Percentiles rank a stretch among this genome's conserved stretches.
Evolutionary conservation across 2,888 invertebrate species (phyloP).

Genomic region (Latheticus oryzae): DNA sequence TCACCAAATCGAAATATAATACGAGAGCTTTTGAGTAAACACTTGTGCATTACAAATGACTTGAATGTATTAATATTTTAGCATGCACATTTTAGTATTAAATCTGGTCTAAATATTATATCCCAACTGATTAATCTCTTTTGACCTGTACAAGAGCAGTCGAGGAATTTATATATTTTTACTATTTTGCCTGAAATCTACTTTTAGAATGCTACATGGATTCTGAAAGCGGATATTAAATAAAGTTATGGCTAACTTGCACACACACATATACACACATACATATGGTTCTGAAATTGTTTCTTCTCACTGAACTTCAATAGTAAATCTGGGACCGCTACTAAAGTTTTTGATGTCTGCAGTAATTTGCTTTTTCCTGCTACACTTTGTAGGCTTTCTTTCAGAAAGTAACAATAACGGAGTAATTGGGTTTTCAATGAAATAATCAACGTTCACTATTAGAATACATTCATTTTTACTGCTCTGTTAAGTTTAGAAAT

Average conservation of each 20-base stretch:
- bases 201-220: slow-evolving; percentile 21
- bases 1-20: slow-evolving; percentile 36
- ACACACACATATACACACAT: slow-evolving; percentile 35
- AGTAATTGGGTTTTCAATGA: too few relatives aligned
- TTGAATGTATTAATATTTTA: slow-evolving; percentile 21
- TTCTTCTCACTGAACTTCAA: slow-evolving; percentile 18
- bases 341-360: slow-evolving; percentile 11
- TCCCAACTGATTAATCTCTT: too few relatives aligned
- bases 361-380: slow-evolving; percentile 11
- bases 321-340: slow-evolving; percentile 1
- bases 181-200: slow-evolving; percentile 30
- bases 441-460: not conserved
- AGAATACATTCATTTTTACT: not conserved
- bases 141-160: too few relatives aligned
- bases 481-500: not conserved
- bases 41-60: slow-evolving; percentile 25
- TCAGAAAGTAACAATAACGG: not conserved
- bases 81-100: slow-evolving; percentile 10
- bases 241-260: slow-evolving; percentile 39
- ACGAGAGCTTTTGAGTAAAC: slow-evolving; percentile 29
- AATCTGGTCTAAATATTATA: slow-evolving; percentile 23
- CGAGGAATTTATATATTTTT: slow-evolving; percentile 13
- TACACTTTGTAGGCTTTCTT: slow-evolving; percentile 1
- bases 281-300: slow-evolving; percentile 23
- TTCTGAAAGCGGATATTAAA: slow-evolving; percentile 38